These are phyloP conservation scores for Epicampocera succincta DNA, from an alignment of 2,888 invertebrate species.

Conservation along the genomic window DNA sequence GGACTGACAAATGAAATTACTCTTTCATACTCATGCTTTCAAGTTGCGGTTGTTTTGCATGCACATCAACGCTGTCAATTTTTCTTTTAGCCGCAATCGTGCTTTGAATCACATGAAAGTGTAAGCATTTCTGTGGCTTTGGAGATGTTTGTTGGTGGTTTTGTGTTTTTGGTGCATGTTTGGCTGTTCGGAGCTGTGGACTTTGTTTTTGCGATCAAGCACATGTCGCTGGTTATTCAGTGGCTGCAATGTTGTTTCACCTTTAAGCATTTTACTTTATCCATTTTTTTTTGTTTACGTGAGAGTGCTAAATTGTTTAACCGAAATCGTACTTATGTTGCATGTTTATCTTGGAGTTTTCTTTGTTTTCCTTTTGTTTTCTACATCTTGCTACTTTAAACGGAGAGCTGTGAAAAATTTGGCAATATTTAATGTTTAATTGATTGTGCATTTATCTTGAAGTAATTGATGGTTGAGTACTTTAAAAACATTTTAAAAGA, in stretches of 20 bases:
- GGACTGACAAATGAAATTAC: background rate
- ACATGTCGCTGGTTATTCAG: constrained; percentile 61
- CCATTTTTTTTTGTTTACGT: constrained; percentile 44
- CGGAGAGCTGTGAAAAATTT: constrained; percentile 11
- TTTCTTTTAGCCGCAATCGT: constrained; percentile 63
- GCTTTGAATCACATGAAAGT: constrained; percentile 57
- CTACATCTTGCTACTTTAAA: background rate
- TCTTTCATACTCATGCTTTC: background rate
- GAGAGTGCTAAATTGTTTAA: constrained; percentile 46
- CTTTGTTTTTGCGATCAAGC: constrained; percentile 34
- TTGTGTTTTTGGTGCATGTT: constrained; percentile 27
- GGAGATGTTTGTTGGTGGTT: constrained; percentile 17
- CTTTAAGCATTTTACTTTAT: constrained; percentile 45
- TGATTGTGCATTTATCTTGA: background rate
- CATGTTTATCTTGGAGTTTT: background rate
- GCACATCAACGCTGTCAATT: constrained; percentile 25
- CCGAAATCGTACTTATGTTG: constrained; percentile 3
- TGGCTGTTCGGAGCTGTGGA: constrained; percentile 24
- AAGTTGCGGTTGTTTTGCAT: constrained; percentile 50
- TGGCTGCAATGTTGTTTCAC: constrained; percentile 59
- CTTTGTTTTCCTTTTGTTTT: background rate
- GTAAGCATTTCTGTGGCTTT: constrained; percentile 47
- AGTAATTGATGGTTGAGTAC: background rate
- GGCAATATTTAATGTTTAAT: background rate
- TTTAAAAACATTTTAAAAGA: background rate